These are phyloP conservation scores for Trinorchestia longiramus DNA, from an alignment of 1,140 invertebrate genomes.

Conservation along the genomic window DNA sequence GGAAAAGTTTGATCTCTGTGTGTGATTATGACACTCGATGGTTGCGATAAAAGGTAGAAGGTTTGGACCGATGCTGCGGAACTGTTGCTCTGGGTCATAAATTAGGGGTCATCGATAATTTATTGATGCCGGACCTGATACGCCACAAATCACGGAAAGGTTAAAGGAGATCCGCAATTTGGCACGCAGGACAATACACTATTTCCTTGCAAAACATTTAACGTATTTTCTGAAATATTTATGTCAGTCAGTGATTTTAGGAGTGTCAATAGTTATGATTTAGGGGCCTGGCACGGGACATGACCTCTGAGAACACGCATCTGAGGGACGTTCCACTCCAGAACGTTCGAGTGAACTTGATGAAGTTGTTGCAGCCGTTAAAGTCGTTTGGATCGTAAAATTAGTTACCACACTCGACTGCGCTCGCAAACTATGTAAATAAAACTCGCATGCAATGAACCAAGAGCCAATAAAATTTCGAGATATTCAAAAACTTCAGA, in stretches of 20 bases:
- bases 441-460: constrained; percentile 48
- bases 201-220: neutral
- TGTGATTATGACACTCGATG: constrained; percentile 54
- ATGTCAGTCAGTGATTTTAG: neutral
- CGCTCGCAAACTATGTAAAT: constrained; percentile 48
- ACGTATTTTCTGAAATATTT: neutral
- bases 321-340: neutral
- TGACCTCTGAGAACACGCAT: neutral
- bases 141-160: constrained; percentile 3
- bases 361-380: constrained; percentile 48
- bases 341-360: neutral
- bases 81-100: constrained; percentile 52
- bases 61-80: constrained; percentile 40
- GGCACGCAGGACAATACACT: constrained; percentile 20
- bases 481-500: constrained; percentile 46
- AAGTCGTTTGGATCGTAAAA: constrained; percentile 41
- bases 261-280: neutral
- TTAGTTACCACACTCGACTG: constrained; percentile 50
- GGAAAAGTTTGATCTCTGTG: constrained; percentile 40
- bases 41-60: constrained; percentile 13
- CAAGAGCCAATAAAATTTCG: constrained; percentile 46
- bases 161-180: constrained; percentile 19
- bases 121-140: constrained; percentile 31
- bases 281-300: neutral
- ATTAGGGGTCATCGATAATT: constrained; percentile 53